Evolutionary conservation across 2,113 vertebrate species (phyloP).

Genomic region (Calyptommatus sinebrachiatus): DNA sequence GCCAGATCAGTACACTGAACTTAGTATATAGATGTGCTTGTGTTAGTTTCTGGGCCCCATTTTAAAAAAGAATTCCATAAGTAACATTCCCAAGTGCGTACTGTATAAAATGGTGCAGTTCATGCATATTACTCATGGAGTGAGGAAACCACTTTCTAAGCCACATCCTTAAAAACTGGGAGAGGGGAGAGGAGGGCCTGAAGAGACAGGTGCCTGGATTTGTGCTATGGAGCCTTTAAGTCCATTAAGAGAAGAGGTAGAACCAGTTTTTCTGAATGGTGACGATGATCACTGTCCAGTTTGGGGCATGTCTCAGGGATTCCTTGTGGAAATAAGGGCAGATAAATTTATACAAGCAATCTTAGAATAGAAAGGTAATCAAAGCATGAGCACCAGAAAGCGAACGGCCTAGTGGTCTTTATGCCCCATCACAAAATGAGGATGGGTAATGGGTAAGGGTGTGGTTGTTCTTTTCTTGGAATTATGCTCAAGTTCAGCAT

Average conservation of each 20-base stretch:
- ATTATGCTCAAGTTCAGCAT: constrained; percentile 70
- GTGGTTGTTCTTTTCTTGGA: constrained; percentile 64
- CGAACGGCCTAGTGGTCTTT: constrained; percentile 63
- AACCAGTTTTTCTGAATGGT: constrained; percentile 73
- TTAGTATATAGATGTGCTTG: constrained; percentile 39
- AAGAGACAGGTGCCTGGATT: constrained; percentile 42
- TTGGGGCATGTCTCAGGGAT: constrained; percentile 85
- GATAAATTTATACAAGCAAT: constrained; percentile 62
- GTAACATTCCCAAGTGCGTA: constrained; percentile 56
- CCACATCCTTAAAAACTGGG: constrained; percentile 22
- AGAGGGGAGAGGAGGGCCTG: constrained; percentile 33
- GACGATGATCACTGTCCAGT: constrained; percentile 71
- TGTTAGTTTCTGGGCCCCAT: constrained; percentile 46
- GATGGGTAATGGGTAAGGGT: constrained; percentile 43
- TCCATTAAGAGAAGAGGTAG: constrained; percentile 60
- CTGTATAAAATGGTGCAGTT: constrained; percentile 56
- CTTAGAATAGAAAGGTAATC: constrained; percentile 72
- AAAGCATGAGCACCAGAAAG: constrained; percentile 69
- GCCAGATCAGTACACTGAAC: background rate
- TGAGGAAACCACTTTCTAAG: constrained; percentile 53
- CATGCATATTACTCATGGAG: constrained; percentile 48
- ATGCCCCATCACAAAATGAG: constrained; percentile 30
- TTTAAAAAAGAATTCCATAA: constrained; percentile 47
- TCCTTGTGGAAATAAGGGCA: constrained; percentile 81
- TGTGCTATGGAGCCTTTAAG: constrained; percentile 54